Conservation (phyloP, 2,888 invertebrate genomes). For the Tribolium freemani region DNA sequence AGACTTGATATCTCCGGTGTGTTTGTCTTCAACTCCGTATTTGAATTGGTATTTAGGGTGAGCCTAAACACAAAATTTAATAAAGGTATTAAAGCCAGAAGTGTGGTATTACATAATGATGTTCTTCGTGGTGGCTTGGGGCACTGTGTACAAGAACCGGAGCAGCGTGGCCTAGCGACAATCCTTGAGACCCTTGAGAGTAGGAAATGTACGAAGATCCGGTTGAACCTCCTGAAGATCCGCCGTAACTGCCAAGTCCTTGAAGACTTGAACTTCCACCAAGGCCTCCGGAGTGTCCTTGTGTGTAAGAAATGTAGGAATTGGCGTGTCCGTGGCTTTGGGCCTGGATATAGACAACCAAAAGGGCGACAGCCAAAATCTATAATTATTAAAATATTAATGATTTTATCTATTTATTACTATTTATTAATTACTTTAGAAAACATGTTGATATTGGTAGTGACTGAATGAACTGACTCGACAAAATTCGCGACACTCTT, state of each 20-base stretch:
- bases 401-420: too few species aligned
- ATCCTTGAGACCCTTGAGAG: background rate
- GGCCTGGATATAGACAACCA: background rate
- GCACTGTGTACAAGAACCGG: background rate
- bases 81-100: background rate
- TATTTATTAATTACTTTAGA: background rate
- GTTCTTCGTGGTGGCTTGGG: background rate
- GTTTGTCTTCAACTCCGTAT: conserved; percentile 75
- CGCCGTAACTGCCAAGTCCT: background rate
- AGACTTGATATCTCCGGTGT: conserved; percentile 70
- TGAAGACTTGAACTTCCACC: background rate
- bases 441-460: background rate
- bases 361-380: background rate
- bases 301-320: background rate
- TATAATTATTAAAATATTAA: background rate
- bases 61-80: conserved; percentile 54
- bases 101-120: background rate
- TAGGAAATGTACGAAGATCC: conserved; percentile 4
- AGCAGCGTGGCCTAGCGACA: background rate
- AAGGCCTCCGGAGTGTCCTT: background rate
- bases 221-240: background rate
- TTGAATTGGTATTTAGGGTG: conserved; percentile 77
- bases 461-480: background rate
- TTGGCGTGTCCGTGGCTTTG: background rate
- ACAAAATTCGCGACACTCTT: background rate